phyloP scores from a whole-genome alignment of 2,888 invertebrate genomes.

The Meliscaeva auricollis region DNA sequence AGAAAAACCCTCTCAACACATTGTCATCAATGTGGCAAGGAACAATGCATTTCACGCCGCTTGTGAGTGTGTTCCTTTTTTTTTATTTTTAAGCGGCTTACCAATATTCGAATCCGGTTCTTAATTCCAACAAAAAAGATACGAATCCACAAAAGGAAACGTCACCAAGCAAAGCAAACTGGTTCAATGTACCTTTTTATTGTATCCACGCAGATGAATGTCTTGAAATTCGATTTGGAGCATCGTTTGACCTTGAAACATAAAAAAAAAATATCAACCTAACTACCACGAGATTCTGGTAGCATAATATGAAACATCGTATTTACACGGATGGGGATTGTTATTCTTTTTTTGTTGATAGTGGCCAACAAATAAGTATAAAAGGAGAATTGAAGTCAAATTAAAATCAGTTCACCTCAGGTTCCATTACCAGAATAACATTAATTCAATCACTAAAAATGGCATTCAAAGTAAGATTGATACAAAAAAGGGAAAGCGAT shows the following conservation, averaged over 20 bases:
- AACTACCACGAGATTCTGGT: constrained; percentile 9
- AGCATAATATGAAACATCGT: neutral
- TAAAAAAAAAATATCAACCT: neutral
- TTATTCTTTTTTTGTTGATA: constrained; percentile 5
- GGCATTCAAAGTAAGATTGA: constrained; percentile 79
- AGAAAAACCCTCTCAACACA: constrained; percentile 22
- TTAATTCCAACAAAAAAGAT: constrained; percentile 25
- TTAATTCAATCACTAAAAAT: constrained; percentile 71
- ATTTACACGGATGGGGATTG: neutral
- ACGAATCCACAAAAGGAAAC: constrained; percentile 12
- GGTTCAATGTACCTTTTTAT: constrained; percentile 51
- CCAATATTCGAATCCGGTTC: constrained; percentile 43
- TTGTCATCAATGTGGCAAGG: constrained; percentile 15
- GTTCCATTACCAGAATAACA: constrained; percentile 62
- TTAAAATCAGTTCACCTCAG: constrained; percentile 68
- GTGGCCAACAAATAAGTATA: constrained; percentile 48
- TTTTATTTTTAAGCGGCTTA: constrained; percentile 39
- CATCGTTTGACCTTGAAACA: constrained; percentile 68
- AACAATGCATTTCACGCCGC: constrained; percentile 37
- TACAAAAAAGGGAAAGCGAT: neutral
- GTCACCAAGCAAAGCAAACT: constrained; percentile 41
- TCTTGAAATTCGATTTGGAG: constrained; percentile 63
- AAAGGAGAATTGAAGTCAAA: constrained; percentile 56
- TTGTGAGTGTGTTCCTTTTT: neutral
- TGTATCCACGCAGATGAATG: constrained; percentile 37